Evolutionary conservation across 2,888 invertebrate species (phyloP), one percentile per base, ranked within the genome.

Genomic region (Acrobasis consociella): DNA sequence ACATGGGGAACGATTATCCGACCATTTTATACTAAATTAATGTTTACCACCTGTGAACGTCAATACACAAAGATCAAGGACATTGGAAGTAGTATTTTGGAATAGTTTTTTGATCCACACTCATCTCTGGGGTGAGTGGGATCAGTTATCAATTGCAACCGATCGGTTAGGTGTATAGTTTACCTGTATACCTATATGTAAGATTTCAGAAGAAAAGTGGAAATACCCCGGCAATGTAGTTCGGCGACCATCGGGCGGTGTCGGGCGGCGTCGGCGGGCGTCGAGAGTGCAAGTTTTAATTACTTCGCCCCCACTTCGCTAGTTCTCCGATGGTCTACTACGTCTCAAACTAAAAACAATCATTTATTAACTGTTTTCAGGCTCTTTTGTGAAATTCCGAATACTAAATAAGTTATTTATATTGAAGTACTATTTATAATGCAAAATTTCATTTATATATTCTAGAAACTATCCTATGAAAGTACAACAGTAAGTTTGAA

Each of bases 221-320:
- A 46, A 5, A 46, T 13, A 13, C 46, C 37, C 15, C 13, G 31
- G n/a, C 58, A n/a, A n/a, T 39, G n/a, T 22, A 8, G 49, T 49
- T 49, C 46, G 49, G n/a, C 11, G 52, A 16, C 16, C 3, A 46
- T 56, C 56, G 56, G 38, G 15, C 53, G 53, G 2, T 38, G 52
- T 31, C 52, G 22, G 15, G 15, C 7, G 17, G 64, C 39, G 67
- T 63, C 65, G 69, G 70, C 67, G 67, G 55, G 66, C 62, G 52
- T 65, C 70, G 69, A 71, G 72, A 69, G 75, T 80, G 81, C 82
- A 89, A 89, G 79, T 90, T 90, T 89, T 90, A 89, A 89, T 89
- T 89, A 87, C 86, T 89, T 88, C 79, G 76, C 80, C 75, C 82
- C 81, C 79, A 79, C 83, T 87, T 83, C 73, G 71, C 79, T 71